These are phyloP conservation scores for Epistrophella euchroma DNA, from an alignment of 2,888 invertebrate species.

Conservation along the genomic window DNA sequence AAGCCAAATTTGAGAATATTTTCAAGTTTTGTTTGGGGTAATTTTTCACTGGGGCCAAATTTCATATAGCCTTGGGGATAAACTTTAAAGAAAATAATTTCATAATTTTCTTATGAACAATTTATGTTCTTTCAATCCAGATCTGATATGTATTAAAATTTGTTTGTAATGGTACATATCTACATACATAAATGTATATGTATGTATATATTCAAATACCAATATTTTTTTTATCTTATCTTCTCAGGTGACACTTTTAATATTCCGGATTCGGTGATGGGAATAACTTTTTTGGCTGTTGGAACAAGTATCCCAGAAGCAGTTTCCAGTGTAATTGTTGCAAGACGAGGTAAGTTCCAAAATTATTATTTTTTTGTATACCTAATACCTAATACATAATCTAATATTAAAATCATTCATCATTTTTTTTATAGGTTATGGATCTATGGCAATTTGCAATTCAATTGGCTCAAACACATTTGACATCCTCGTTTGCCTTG, in stretches of 20 bases:
- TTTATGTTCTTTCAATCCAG: no score
- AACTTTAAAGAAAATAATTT: no score
- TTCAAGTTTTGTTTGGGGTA: no score
- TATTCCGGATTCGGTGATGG: slow-evolving; percentile 94
- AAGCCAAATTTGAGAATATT: no score
- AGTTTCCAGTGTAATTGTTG: slow-evolving; percentile 92
- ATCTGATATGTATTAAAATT: no score
- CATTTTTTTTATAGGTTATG: slow-evolving; percentile 85
- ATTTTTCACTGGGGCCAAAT: no score
- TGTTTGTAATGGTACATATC: no score
- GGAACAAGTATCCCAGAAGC: slow-evolving; percentile 95
- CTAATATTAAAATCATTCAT: neutral
- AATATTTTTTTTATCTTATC: neutral
- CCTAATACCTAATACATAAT: neutral
- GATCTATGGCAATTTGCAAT: slow-evolving; percentile 88
- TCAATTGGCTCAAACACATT: slow-evolving; percentile 93
- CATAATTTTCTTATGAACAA: no score
- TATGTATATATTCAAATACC: neutral
- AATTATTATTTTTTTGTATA: neutral
- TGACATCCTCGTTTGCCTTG: slow-evolving; percentile 91
- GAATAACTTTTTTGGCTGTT: slow-evolving; percentile 92
- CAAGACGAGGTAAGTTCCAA: slow-evolving; percentile 86
- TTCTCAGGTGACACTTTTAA: slow-evolving; percentile 90
- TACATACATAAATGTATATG: no score
- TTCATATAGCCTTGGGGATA: no score